Base-by-base conservation (phyloP, 1,140 invertebrate genomes). In the Nixonia krombeini region DNA sequence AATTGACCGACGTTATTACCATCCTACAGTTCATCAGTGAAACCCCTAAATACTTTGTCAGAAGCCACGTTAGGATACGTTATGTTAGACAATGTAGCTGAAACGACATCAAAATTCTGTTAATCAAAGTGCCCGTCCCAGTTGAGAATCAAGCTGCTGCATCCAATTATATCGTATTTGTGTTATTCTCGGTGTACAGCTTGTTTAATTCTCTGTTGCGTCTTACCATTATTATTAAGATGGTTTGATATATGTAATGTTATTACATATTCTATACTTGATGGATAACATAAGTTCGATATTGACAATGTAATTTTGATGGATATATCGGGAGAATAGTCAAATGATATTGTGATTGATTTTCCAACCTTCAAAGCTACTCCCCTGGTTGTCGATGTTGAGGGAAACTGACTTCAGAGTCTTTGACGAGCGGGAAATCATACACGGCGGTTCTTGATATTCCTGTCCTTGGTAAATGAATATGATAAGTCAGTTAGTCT, bases 381-480 rank as follows among this genome's bases (percentile, higher is more conserved):
- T 76, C 37, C 75, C 75, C 31, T 77, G 76, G 75, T 28, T 76
- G n/a, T 69, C 52, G 37, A 73, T 70, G 55, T 41, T 81, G 23
- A 72, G 58, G 44, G 76, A 79, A 68, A 74, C 78, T 9, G 75
- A 80, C 44, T 45, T 56, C 0, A 58, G 70, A 58, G 67, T 72
- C n/a, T 15, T 47, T 75, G 8, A 46, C 44, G 0, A 31, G 18
- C 6, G 73, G 76, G 13, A 79, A 81, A 47, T 71, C 66, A 5
- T 81, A 73, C 47, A 64, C 44, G 6, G 75, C 74, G 5, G 40
- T 72, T n/a, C 52, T 71, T 7, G 61, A 64, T 8, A 18, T 74
- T 2, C 68, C 72, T 4, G 21, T 77, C 41, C 38, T 77, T 41
- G 74, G 76, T 78, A 69, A 66, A 38, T 33, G 23, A 18, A 25